Evolutionary conservation across 2,888 invertebrate genomes (phyloP).

Genomic region (Strigamia crassipes): DNA sequence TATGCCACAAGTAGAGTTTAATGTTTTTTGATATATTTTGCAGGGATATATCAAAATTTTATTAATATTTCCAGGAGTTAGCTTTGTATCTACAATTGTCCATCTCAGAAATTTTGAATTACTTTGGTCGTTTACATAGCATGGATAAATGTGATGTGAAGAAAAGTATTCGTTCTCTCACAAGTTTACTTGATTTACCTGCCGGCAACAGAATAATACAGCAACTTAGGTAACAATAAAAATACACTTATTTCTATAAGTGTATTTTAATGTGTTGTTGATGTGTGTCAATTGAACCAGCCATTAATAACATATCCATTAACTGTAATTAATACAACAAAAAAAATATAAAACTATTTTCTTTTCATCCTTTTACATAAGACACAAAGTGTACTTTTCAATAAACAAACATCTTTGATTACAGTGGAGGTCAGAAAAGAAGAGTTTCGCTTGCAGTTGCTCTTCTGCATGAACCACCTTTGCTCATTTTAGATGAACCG

Average conservation of each 20-base stretch:
- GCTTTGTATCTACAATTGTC: slow-evolving; percentile 68
- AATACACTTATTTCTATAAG: too few relatives aligned
- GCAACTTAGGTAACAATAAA: slow-evolving; percentile 67
- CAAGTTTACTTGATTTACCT: slow-evolving; percentile 67
- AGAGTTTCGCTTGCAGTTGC: slow-evolving; percentile 59
- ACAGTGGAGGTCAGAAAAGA: slow-evolving; percentile 59
- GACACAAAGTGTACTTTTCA: too few relatives aligned
- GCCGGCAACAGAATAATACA: slow-evolving; percentile 79
- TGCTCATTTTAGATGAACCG: slow-evolving; percentile 59
- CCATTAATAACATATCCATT: too few relatives aligned
- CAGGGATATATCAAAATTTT: too few relatives aligned
- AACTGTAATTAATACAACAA: too few relatives aligned
- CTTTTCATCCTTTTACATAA: too few relatives aligned
- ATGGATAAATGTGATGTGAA: slow-evolving; percentile 82
- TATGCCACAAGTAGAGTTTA: slow-evolving; percentile 78
- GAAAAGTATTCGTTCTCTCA: slow-evolving; percentile 83
- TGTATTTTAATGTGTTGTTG: too few relatives aligned
- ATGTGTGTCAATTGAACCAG: too few relatives aligned
- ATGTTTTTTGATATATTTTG: neutral
- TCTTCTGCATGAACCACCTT: slow-evolving; percentile 57
- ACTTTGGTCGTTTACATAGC: slow-evolving; percentile 94
- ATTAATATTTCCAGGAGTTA: slow-evolving; percentile 54
- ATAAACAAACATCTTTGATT: too few relatives aligned
- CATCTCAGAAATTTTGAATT: slow-evolving; percentile 92
- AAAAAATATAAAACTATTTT: too few relatives aligned